phyloP scores from a whole-genome alignment of 2,888 invertebrate species.

The Amiota communis region DNA sequence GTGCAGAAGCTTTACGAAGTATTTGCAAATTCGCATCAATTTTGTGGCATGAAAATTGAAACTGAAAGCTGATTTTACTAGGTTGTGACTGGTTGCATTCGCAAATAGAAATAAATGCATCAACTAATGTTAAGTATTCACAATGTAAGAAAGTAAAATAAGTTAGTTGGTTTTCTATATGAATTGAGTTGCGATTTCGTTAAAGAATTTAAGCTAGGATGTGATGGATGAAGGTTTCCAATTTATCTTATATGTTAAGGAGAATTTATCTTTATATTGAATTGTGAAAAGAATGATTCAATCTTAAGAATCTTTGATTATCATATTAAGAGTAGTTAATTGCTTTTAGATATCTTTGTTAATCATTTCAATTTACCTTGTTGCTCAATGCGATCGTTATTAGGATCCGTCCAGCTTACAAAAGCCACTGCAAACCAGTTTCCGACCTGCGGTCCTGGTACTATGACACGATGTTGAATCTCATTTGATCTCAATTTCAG shows the following conservation, averaged over 20 bases:
- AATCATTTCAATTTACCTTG: constrained; percentile 76
- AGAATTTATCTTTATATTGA: too few relatives aligned
- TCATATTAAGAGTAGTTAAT: too few relatives aligned
- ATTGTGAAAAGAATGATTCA: too few relatives aligned
- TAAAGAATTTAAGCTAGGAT: too few relatives aligned
- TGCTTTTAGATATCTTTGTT: neutral
- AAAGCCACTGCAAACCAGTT: constrained; percentile 88
- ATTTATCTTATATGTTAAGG: too few relatives aligned
- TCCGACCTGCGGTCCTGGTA: constrained; percentile 81
- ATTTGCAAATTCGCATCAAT: constrained; percentile 3
- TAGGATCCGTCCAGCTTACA: constrained; percentile 84
- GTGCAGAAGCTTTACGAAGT: neutral
- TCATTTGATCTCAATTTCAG: constrained; percentile 79
- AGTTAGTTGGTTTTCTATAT: too few relatives aligned
- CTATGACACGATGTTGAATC: constrained; percentile 76
- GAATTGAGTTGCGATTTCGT: too few relatives aligned
- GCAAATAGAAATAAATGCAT: neutral
- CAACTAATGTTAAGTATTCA: neutral
- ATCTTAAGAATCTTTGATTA: too few relatives aligned
- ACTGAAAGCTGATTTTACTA: constrained; percentile 15
- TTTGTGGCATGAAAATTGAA: constrained; percentile 14
- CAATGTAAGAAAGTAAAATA: too few relatives aligned
- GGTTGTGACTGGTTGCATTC: neutral
- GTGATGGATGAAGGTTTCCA: too few relatives aligned
- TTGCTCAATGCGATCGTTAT: constrained; percentile 81